A percentile compares a stretch with the other conserved stretches of the same genome.
phyloP scores from a whole-genome alignment of 2,888 invertebrate species.

The Timema cristinae region DNA sequence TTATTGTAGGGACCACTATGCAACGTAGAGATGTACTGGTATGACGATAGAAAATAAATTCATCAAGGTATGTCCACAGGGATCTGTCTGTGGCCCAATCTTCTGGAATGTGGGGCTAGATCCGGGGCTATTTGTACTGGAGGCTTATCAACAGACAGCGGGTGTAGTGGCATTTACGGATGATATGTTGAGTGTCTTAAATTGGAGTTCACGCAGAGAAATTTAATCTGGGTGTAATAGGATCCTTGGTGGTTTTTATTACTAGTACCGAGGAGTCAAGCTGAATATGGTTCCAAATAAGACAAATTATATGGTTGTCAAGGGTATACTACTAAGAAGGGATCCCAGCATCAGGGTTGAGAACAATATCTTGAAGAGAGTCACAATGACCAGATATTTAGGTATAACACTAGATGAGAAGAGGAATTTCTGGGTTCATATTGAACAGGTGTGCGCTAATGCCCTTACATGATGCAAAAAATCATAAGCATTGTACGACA shows the following conservation, averaged over 20 bases:
- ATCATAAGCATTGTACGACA: not conserved
- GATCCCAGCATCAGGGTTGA: not conserved
- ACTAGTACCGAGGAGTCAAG: not conserved
- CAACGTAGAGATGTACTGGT: not conserved
- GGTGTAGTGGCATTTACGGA: not conserved
- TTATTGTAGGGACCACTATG: not conserved
- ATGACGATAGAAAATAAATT: not conserved
- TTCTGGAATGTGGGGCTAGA: conserved; percentile 10
- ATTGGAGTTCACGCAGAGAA: not conserved
- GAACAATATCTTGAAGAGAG: not conserved
- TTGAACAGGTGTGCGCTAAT: not conserved
- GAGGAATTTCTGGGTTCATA: not conserved
- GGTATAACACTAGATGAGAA: too few species aligned
- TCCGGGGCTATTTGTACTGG: not conserved
- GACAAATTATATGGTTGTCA: not conserved
- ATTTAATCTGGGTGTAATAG: not conserved
- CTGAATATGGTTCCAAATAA: not conserved
- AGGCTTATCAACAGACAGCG: not conserved
- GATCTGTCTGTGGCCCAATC: not conserved
- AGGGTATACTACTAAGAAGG: not conserved
- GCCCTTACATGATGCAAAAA: not conserved
- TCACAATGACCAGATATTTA: not conserved
- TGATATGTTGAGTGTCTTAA: not conserved
- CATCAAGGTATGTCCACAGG: not conserved
- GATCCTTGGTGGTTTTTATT: not conserved